Evolutionary conservation across 2,797 vertebrate genomes (phyloP), one percentile per base, ranked within the genome.

Genomic region (Geotrypetes seraphini): DNA sequence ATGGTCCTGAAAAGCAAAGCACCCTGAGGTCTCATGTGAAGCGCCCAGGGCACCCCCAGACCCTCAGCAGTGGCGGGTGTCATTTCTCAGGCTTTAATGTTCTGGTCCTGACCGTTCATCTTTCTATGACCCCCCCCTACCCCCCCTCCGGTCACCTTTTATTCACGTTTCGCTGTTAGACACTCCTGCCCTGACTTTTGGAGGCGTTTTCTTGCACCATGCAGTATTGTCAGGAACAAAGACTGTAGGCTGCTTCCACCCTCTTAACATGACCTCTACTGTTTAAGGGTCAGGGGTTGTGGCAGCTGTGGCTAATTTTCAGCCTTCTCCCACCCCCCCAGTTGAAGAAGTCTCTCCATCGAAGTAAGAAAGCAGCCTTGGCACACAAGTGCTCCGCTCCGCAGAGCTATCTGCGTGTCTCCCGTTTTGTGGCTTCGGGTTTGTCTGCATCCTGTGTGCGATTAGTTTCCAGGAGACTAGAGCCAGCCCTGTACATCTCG

Each of bases 161-260:
- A 6, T 8, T 17, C 14, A 15, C 6, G 2, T 10, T 13, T 8
- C n/a, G 7, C 5, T 10, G 25, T 10, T 25, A 8, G n/a, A 18
- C 16, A 13, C 16, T 12, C 16, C 15, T 25, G 32, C 16, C 32
- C 16, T 25, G 5, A 14, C 25, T 19, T 12, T 18, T 11, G 10
- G 9, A 12, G 22, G 22, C 11, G 5, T 8, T 14, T 19, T 32
- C 50, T 70, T 53, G 69, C 63, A 57, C 41, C 25, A 47, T 12
- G 46, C 31, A 63, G 66, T 61, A 41, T 54, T 47, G 43, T 28
- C 39, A 45, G 69, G 73, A 74, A 75, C 75, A 37, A 47, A 83
- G 74, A 85, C 84, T 76, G 47, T 42, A 53, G 75, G 75, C 75
- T 78, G 74, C 69, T 69, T 25, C 73, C 82, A 82, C 80, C 83